Percentiles rank a stretch among this genome's conserved stretches.
Conservation (phyloP, 2,888 invertebrate species). For the Maniola hyperantus region DNA sequence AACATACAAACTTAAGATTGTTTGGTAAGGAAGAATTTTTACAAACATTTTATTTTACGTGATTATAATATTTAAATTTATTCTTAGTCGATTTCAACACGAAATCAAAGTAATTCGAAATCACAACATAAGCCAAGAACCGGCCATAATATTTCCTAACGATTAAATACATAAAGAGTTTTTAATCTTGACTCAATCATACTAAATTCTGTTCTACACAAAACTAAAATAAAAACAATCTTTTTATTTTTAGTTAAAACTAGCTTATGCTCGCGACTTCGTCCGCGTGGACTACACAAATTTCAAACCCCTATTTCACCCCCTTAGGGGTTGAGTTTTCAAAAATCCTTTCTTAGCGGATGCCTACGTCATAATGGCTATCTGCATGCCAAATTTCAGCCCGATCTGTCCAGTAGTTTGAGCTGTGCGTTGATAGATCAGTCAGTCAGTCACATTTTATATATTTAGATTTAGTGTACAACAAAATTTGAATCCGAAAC, state of each 20-base stretch:
- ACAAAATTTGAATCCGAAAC: slow-evolving; percentile 4
- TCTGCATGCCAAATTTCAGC: too few relatives aligned
- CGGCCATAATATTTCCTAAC: slow-evolving; percentile 19
- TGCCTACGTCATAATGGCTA: too few relatives aligned
- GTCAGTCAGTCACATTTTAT: too few relatives aligned
- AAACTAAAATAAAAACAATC: background rate
- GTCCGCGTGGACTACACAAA: too few relatives aligned
- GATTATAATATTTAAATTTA: slow-evolving; percentile 4
- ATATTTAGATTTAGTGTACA: background rate
- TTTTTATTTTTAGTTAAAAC: background rate
- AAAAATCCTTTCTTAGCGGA: too few relatives aligned
- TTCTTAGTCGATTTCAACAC: slow-evolving; percentile 6
- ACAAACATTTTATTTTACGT: slow-evolving; percentile 18
- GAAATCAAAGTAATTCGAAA: slow-evolving; percentile 3
- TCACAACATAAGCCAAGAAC: slow-evolving; percentile 18
- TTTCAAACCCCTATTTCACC: too few relatives aligned
- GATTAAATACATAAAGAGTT: slow-evolving; percentile 35
- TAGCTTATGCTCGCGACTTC: too few relatives aligned
- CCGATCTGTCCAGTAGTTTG: too few relatives aligned
- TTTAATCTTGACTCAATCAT: too few relatives aligned
- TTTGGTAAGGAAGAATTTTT: slow-evolving; percentile 10
- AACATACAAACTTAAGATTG: background rate
- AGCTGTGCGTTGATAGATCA: too few relatives aligned
- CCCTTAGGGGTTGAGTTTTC: too few relatives aligned
- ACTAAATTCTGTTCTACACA: background rate